Percentiles rank a stretch among this genome's conserved stretches.
These are phyloP conservation scores for Listronotus bonariensis DNA, from an alignment of 1,140 invertebrate species.

Conservation along the genomic window DNA sequence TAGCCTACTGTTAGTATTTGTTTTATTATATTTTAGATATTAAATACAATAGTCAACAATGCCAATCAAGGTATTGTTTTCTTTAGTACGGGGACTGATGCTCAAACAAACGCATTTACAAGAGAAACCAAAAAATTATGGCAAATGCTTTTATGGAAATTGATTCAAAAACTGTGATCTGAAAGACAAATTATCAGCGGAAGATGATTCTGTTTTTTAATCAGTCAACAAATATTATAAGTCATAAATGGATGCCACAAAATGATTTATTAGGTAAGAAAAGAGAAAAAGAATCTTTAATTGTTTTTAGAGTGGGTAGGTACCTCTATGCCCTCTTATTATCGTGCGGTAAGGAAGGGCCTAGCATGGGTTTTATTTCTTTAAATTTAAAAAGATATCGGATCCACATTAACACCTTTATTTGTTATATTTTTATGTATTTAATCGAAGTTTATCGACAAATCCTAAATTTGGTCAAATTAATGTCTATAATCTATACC, in stretches of 20 bases:
- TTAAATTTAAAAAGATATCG: too few species aligned
- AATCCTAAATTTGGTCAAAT: too few species aligned
- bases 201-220: conserved; percentile 20
- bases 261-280: conserved; percentile 24
- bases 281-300: neutral
- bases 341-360: too few species aligned
- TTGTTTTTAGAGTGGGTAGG: too few species aligned
- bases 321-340: too few species aligned
- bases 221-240: conserved; percentile 21
- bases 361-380: too few species aligned
- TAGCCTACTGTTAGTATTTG: too few species aligned
- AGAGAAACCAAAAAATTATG: conserved; percentile 28
- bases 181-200: conserved; percentile 18
- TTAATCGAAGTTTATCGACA: too few species aligned
- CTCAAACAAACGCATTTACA: conserved; percentile 30
- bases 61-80: conserved; percentile 44
- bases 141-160: conserved; percentile 24
- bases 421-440: too few species aligned
- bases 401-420: too few species aligned
- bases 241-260: conserved; percentile 30
- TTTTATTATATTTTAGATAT: conserved; percentile 35
- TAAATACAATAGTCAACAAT: conserved; percentile 39
- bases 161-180: conserved; percentile 28
- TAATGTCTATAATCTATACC: too few species aligned
- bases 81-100: conserved; percentile 44